Percentiles rank a stretch among this genome's conserved stretches.
Conservation (phyloP, 2,113 vertebrate genomes). For the human region DNA sequence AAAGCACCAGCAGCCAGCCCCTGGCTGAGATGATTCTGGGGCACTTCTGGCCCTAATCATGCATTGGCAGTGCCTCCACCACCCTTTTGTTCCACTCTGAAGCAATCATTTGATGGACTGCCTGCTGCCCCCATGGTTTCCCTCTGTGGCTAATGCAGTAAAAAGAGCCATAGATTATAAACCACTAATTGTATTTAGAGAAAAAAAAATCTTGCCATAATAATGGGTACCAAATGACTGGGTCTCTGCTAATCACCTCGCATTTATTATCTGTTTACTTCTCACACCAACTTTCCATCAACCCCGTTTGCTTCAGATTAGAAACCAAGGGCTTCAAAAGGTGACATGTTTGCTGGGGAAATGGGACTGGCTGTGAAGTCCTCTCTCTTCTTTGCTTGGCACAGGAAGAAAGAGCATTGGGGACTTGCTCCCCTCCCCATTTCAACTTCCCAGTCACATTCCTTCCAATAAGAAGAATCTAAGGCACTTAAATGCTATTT, state of each 20-base stretch:
- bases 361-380: neutral
- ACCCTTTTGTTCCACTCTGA: neutral
- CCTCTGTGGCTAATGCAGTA: conserved; percentile 29
- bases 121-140: neutral
- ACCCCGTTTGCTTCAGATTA: neutral
- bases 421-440: too few relatives aligned
- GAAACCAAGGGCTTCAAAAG: neutral
- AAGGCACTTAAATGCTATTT: neutral
- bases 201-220: conserved; percentile 52
- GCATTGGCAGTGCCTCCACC: neutral
- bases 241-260: conserved; percentile 7
- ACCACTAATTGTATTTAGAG: conserved; percentile 62
- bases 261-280: neutral
- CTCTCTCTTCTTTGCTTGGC: neutral
- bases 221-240: conserved; percentile 33
- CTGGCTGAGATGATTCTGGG: neutral
- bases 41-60: neutral
- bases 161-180: conserved; percentile 60
- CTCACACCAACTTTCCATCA: neutral
- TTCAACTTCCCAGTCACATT: neutral
- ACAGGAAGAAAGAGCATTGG: neutral
- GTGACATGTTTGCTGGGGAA: neutral
- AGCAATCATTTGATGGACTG: neutral
- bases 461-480: neutral
- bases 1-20: neutral